These are phyloP conservation scores for Pelodiscus sinensis DNA, from an alignment of 2,113 vertebrate genomes.

Conservation along the genomic window DNA sequence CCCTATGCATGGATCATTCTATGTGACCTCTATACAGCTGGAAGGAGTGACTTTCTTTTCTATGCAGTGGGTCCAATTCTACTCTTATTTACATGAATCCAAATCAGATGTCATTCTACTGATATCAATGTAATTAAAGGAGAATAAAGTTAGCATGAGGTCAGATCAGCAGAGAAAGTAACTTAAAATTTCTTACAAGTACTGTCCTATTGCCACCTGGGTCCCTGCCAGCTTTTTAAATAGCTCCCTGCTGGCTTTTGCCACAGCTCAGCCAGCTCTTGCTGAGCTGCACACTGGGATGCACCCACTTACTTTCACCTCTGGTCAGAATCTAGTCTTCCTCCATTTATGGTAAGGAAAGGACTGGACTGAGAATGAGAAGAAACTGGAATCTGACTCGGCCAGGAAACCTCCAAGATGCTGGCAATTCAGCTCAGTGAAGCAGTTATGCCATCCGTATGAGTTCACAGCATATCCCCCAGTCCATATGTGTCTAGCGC, in stretches of 20 bases:
- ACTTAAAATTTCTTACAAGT: too few species aligned
- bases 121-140: neutral
- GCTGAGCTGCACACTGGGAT: too few species aligned
- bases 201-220: too few species aligned
- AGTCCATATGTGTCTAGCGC: neutral
- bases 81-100: neutral
- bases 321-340: neutral
- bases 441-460: neutral
- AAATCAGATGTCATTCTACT: neutral
- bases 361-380: neutral
- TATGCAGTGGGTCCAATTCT: neutral
- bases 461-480: too few species aligned
- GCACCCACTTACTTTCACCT: too few species aligned
- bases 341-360: neutral
- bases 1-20: fast-evolving
- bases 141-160: neutral
- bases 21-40: neutral
- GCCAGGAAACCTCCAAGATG: neutral
- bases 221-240: too few species aligned
- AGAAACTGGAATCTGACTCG: neutral
- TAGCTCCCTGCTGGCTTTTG: too few species aligned
- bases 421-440: neutral
- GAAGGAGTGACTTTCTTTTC: neutral
- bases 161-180: neutral
- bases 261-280: too few species aligned